Base-by-base conservation (phyloP, 2,888 invertebrate species). In the Caenorhabditis sp. region DNA sequence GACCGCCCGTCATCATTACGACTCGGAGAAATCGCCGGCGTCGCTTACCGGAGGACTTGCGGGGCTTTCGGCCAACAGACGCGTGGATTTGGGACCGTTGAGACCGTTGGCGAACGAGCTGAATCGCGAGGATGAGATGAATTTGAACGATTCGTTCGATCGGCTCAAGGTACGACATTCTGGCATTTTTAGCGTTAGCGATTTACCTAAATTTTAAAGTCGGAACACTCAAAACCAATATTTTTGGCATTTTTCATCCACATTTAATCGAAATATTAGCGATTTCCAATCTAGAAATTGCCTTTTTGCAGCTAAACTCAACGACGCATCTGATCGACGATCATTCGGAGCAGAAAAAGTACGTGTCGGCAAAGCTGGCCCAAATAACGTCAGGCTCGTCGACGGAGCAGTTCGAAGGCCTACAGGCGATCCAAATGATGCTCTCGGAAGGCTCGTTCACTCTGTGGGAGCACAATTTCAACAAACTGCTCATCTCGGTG, bases 371-470 rank as follows among this genome's bases (percentile, higher is more conserved):
- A 3, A 63, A 65, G 26, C 20, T 76, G 3, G 52, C 27, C 2
- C 58, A 52, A n/a, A 59, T 76, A 11, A 22, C 41, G 6, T 30
- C 35, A n/a, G 37, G 39, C 22, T 32, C 43, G 1, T 17, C 15
- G 5, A n/a, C 35, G 0, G 45, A 70, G 11, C 76, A 76, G 35
- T 26, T 53, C 17, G 76, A 76, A 37, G 76, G 62, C 4, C 55
- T 72, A 11, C 2, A 22, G 0, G 17, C 65, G 0, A 65, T 77
- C 30, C 77, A 71, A 15, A 61, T 55, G 3, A 77, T 77, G 77
- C 45, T 77, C 5, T 66, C 61, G 17, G 77, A 77, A 46, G 77
- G 77, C n/a, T 77, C 77, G n/a, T 77, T 77, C 39, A 77, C 77
- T 2, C 32, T 72, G 0, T 77, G 77, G 77, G 77, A 77, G 35